Percentiles rank a stretch among this genome's conserved stretches.
Conservation (phyloP, 2,888 invertebrate species). For the Drosophila pseudotalamancana region DNA sequence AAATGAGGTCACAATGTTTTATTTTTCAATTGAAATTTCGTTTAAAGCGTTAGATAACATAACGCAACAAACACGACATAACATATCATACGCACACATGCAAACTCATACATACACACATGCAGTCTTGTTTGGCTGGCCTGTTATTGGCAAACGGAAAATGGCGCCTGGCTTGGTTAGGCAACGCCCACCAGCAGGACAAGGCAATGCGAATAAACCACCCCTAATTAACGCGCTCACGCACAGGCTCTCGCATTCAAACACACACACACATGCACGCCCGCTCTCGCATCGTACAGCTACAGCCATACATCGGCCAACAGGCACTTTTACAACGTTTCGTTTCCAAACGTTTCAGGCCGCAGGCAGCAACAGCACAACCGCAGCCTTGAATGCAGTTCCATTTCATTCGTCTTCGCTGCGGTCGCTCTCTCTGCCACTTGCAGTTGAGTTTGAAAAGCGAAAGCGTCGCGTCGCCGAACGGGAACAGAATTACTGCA, state of each 20-base stretch:
- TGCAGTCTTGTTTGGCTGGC: constrained; percentile 3
- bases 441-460: constrained; percentile 71
- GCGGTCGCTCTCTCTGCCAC: constrained; percentile 46
- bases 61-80: background rate
- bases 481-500: constrained; percentile 16
- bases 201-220: constrained; percentile 64
- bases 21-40: constrained; percentile 31
- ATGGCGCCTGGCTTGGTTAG: constrained; percentile 66
- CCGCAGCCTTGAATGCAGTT: constrained; percentile 52
- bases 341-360: constrained; percentile 47
- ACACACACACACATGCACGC: background rate
- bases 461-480: constrained; percentile 62
- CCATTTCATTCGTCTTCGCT: constrained; percentile 41
- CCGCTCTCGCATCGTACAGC: background rate
- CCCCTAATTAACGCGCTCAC: constrained; percentile 66
- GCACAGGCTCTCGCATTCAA: background rate
- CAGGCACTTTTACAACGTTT: constrained; percentile 19
- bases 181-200: constrained; percentile 59
- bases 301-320: constrained; percentile 1
- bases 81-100: background rate
- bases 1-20: constrained; percentile 61
- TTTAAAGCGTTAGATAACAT: constrained; percentile 40
- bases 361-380: constrained; percentile 16
- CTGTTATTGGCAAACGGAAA: constrained; percentile 57
- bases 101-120: background rate